These are phyloP conservation scores for Melanocharis versteri DNA, from an alignment of 2,113 vertebrate species.

Conservation along the genomic window DNA sequence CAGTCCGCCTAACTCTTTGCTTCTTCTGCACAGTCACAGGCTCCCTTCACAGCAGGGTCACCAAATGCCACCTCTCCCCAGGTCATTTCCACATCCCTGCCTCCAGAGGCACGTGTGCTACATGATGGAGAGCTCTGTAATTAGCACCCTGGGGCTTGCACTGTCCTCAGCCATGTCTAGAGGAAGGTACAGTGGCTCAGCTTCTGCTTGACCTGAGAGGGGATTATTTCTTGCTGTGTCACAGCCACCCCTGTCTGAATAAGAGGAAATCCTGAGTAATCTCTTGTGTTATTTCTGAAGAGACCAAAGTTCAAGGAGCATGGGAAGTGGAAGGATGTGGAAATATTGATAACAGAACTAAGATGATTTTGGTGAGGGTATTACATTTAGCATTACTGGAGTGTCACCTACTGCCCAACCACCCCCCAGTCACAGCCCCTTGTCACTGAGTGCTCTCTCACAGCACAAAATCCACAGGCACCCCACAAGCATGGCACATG, in stretches of 20 bases:
- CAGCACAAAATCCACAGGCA: neutral
- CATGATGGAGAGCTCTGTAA: neutral
- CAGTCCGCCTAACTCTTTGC: neutral
- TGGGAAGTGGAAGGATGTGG: neutral
- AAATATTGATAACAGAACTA: neutral
- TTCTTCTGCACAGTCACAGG: neutral
- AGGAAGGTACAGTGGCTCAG: neutral
- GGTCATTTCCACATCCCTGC: neutral
- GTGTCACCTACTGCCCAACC: neutral
- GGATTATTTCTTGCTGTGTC: constrained; percentile 48
- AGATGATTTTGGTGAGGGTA: neutral
- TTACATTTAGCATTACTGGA: neutral
- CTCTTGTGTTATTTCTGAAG: constrained; percentile 6
- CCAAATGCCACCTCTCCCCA: neutral
- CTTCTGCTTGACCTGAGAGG: neutral
- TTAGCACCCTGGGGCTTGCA: neutral
- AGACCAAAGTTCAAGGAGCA: neutral
- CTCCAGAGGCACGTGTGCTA: neutral
- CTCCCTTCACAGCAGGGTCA: neutral
- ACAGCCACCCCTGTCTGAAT: constrained; percentile 17
- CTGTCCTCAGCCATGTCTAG: neutral
- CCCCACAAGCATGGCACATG: rapidly evolving
- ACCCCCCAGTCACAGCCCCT: neutral
- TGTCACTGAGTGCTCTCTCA: neutral
- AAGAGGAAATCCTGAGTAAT: constrained; percentile 40